Evolutionary conservation across 2,888 invertebrate genomes (phyloP).

Genomic region (Drosophila kambysellisi): DNA sequence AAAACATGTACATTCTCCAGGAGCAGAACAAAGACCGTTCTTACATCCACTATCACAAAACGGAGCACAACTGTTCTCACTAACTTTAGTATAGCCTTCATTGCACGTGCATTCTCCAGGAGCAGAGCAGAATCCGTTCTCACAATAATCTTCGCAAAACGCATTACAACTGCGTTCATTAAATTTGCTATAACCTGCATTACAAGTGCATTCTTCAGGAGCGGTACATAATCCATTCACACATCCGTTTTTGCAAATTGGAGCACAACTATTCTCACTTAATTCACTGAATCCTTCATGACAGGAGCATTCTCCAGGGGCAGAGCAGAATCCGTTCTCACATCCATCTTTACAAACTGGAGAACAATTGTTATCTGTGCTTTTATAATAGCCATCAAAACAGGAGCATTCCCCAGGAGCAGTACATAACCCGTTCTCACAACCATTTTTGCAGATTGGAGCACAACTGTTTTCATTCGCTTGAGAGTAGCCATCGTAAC

Average conservation of each 20-base stretch:
- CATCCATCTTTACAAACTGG: neutral
- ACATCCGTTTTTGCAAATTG: conserved; percentile 15
- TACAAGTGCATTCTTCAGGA: conserved; percentile 27
- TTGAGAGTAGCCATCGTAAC: neutral
- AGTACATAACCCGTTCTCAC: conserved; percentile 24
- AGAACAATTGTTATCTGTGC: neutral
- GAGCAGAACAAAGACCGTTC: conserved; percentile 35
- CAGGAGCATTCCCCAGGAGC: conserved; percentile 26
- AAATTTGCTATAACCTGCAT: conserved; percentile 12
- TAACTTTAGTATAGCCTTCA: conserved; percentile 9
- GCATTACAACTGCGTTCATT: conserved; percentile 32
- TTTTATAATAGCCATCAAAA: neutral
- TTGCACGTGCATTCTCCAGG: conserved; percentile 24
- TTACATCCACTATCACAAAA: conserved; percentile 22
- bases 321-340: conserved; percentile 7
- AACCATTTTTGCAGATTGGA: conserved; percentile 19
- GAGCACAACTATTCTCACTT: conserved; percentile 8
- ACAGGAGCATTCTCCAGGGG: conserved; percentile 20
- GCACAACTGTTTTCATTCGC: neutral
- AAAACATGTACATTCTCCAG: conserved; percentile 24
- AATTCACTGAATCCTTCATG: neutral
- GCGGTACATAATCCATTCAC: conserved; percentile 17
- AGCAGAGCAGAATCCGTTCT: conserved; percentile 26
- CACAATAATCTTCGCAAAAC: conserved; percentile 19
- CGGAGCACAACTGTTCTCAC: conserved; percentile 30